A percentile compares a stretch with the other conserved stretches of the same genome.
Conservation (phyloP, 2,797 vertebrate genomes). For the Myotis pilosus region DNA sequence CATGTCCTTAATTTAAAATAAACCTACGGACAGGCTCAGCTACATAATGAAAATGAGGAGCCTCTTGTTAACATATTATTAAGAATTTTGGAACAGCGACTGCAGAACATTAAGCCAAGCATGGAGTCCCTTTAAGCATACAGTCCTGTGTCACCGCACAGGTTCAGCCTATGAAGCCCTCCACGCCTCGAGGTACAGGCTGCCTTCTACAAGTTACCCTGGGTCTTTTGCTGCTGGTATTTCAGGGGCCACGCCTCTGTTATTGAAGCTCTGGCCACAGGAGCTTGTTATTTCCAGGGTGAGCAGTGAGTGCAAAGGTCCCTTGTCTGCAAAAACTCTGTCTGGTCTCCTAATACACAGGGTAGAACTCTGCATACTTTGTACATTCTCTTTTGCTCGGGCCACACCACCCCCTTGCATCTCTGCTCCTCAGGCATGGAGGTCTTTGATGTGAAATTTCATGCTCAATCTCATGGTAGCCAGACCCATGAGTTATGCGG, state of each 20-base stretch:
- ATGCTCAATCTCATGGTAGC: conserved; percentile 57
- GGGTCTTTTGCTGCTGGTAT: neutral
- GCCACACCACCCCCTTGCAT: neutral
- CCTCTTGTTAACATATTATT: neutral
- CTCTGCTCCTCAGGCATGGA: conserved; percentile 22
- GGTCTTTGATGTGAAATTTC: conserved; percentile 66
- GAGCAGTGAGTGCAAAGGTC: neutral
- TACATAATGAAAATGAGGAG: neutral
- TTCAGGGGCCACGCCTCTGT: neutral
- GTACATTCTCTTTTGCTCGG: neutral
- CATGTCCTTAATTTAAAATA: neutral
- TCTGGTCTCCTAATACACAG: neutral
- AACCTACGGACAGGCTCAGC: neutral
- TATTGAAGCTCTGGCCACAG: neutral
- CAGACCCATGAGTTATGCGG: conserved; percentile 43
- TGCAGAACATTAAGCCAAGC: neutral
- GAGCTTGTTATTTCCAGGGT: neutral
- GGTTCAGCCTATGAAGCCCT: neutral
- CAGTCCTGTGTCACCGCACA: neutral
- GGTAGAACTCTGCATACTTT: neutral
- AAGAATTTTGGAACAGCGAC: neutral
- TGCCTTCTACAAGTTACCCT: neutral
- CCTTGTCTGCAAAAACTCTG: neutral
- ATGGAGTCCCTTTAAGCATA: neutral
- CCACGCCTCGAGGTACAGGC: neutral